Base-by-base conservation (phyloP, 2,888 invertebrate species). In the Itoplectis maculator region DNA sequence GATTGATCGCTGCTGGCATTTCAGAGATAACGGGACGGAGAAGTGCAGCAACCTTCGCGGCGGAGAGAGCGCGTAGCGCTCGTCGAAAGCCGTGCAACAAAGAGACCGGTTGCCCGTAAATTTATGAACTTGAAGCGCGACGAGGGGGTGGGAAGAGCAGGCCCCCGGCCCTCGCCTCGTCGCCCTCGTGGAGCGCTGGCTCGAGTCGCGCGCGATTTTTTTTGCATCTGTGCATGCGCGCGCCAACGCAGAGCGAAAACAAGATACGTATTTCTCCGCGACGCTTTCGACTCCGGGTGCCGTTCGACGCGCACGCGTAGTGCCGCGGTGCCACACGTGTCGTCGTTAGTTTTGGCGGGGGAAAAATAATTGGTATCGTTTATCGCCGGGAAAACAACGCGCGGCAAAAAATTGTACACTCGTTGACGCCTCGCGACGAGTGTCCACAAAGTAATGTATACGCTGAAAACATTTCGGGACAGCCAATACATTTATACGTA, bases 111-210 rank as follows among this genome's bases (percentile, higher is more conserved):
- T 47, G 37, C 37, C 11, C 11, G 49, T 18, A 49, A 51, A 51
- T 68, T 29, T 68, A 68, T 68, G 35, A 68, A 49, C 49, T 49
- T 49, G n/a, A n/a, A n/a, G n/a, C n/a, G n/a, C n/a, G n/a, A n/a
- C n/a, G n/a, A n/a, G n/a, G n/a, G n/a, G n/a, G n/a, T n/a, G n/a
- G n/a, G n/a, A n/a, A n/a, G n/a, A n/a, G n/a, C n/a, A n/a, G n/a
- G n/a, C n/a, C n/a, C n/a, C n/a, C n/a, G n/a, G n/a, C n/a, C n/a
- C n/a, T n/a, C n/a, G n/a, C n/a, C 35, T 13, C 11, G 35, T 35
- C 47, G 35, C 51, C n/a, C n/a, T n/a, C n/a, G n/a, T n/a, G n/a
- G n/a, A n/a, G n/a, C n/a, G n/a, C n/a, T n/a, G n/a, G n/a, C n/a
- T n/a, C n/a, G n/a, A n/a, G 2, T 3, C 37, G 61, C 68, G 49